Percentiles rank a stretch among this genome's conserved stretches.
Evolutionary conservation across 2,797 vertebrate species (phyloP).

Genomic region (Pseudochromis fuscus): DNA sequence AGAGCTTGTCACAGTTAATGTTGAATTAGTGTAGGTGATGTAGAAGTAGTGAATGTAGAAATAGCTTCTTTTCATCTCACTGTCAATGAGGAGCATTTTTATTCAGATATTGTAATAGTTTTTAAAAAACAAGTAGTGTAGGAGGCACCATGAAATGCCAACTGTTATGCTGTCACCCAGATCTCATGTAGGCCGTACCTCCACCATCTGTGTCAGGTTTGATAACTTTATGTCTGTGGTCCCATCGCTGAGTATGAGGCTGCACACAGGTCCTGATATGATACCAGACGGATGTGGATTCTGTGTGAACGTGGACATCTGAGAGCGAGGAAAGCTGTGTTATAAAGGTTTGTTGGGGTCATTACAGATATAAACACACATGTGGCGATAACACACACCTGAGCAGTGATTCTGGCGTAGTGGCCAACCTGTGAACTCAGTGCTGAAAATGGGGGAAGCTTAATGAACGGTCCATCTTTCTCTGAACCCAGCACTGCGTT

Average conservation of each 20-base stretch:
- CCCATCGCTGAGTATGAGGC: conserved; percentile 59
- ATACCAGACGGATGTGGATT: conserved; percentile 74
- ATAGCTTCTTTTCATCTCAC: too few species aligned
- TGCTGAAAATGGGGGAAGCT: conserved; percentile 64
- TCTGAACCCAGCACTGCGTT: conserved; percentile 60
- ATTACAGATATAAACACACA: conserved; percentile 11
- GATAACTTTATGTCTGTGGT: conserved; percentile 34
- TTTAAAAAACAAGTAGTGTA: too few species aligned
- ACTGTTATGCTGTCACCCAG: neutral
- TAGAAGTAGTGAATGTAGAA: too few species aligned
- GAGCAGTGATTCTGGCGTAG: conserved; percentile 10
- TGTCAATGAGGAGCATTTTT: too few species aligned
- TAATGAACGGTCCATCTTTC: conserved; percentile 41
- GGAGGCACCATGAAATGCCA: too few species aligned
- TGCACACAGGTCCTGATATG: conserved; percentile 80
- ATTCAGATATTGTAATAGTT: too few species aligned
- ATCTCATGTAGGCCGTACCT: conserved; percentile 70
- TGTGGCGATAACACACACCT: conserved; percentile 61
- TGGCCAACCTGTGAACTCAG: conserved; percentile 21
- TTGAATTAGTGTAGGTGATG: too few species aligned
- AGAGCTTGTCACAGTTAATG: too few species aligned
- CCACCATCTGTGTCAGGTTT: conserved; percentile 73
- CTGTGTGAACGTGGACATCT: conserved; percentile 72
- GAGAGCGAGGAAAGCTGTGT: conserved; percentile 19
- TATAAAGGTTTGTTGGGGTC: neutral